Evolutionary conservation across 2,797 vertebrate genomes (phyloP), one percentile per base, ranked within the genome.

Genomic region (Discoglossus pictus): DNA sequence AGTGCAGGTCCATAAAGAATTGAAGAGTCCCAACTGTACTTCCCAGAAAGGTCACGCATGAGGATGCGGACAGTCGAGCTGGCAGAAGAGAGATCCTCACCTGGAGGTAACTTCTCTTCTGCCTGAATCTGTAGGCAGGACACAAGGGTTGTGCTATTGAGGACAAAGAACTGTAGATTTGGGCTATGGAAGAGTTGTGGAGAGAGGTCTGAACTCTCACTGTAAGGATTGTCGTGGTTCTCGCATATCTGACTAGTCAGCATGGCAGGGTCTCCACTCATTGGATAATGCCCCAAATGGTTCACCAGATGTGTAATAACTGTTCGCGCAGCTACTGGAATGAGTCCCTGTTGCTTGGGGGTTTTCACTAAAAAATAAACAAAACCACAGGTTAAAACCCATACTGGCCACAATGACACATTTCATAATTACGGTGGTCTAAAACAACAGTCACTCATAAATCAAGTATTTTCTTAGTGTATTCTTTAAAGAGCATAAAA

Each of bases 291-390:
- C 60, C 94, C 94, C 60, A 99, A 86, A 79, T 98, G 96, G 82
- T 99, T 98, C 75, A 99, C 94, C 68, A 99, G 86, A 82, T 99
- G 96, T 5, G 94, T 95, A 79, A 98, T 95, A 46, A 99, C 94
- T 11, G 95, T 99, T 58, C 97, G 93, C 68, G 97, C 97, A 38
- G 97, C 96, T 53, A 98, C 90, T 60, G 96, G 96, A 71, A 99
- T 95, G 74, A 99, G 85, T 76, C 96, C 97, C 74, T 97, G 96
- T 60, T 98, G 97, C 79, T 98, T 96, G 11, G 94, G 94, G 48
- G 88, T 94, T 78, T 94, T 95, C 81, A 97, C 97, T 99, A 83
- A 21, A 75, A 87, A 75, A 76, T 17, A 76, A 75, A 73, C 34
- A 67, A 1, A 35, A 27, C 40, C 40, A 63, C 3, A 18, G 2